Percentiles rank a stretch among this genome's conserved stretches.
These are phyloP conservation scores for Eueides isabella DNA, from an alignment of 1,140 invertebrate genomes.

Conservation along the genomic window DNA sequence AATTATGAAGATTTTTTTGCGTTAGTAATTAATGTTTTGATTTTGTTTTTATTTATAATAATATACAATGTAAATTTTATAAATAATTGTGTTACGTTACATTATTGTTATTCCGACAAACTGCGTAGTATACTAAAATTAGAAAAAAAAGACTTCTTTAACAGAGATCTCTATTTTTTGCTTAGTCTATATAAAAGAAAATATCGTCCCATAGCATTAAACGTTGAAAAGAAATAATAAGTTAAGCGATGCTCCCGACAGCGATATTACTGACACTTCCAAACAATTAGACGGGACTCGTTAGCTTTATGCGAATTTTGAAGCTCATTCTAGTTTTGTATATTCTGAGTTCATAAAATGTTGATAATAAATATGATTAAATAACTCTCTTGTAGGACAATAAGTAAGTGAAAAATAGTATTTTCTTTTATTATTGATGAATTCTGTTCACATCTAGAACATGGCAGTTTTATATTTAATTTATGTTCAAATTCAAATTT, in stretches of 20 bases:
- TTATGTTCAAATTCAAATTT: no score
- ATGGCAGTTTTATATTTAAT: no score
- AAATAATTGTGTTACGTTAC: no score
- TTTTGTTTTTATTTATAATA: no score
- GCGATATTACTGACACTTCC: conserved; percentile 67
- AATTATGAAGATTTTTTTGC: no score
- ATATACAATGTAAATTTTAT: no score
- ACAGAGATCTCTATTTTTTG: conserved; percentile 19
- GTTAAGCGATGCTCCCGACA: conserved; percentile 51
- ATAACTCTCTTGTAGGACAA: background rate
- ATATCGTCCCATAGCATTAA: conserved; percentile 78
- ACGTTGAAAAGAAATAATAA: conserved; percentile 70
- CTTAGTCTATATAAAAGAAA: conserved; percentile 56
- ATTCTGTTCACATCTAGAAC: no score
- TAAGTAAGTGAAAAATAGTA: background rate
- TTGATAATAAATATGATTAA: conserved; percentile 37
- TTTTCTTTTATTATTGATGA: background rate
- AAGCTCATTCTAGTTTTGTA: conserved; percentile 50
- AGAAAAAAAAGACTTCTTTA: background rate
- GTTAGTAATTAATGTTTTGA: no score
- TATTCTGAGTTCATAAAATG: conserved; percentile 56
- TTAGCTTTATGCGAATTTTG: conserved; percentile 62
- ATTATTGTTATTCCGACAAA: no score
- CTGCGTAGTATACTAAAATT: no score
- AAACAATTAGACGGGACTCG: conserved; percentile 77